Evolutionary conservation across 2,888 invertebrate genomes (phyloP).

Genomic region (Brachyptera putata): DNA sequence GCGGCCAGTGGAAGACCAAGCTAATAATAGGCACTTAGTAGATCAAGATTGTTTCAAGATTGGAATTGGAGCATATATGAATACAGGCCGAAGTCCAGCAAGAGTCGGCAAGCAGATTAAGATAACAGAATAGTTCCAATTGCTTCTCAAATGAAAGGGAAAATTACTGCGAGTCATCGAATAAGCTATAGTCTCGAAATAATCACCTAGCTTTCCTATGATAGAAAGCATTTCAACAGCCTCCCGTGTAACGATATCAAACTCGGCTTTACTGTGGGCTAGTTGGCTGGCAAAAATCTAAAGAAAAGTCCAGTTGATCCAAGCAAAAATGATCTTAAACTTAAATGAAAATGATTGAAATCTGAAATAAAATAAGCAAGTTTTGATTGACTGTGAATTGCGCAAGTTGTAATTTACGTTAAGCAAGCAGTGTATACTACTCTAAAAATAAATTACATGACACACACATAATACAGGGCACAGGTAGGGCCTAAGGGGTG

Average conservation of each 20-base stretch:
- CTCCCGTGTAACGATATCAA: not conserved
- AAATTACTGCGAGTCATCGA: not conserved
- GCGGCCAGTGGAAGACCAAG: too few relatives aligned
- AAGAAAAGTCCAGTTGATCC: not conserved
- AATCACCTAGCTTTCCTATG: not conserved
- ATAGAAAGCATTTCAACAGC: not conserved
- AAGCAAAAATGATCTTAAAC: slow-evolving; percentile 3
- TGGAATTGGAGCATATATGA: too few relatives aligned
- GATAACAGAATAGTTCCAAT: too few relatives aligned
- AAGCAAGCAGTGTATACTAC: too few relatives aligned
- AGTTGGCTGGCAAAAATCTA: not conserved
- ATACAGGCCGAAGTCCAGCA: too few relatives aligned
- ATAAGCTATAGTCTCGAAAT: slow-evolving; percentile 5
- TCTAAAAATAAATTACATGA: not conserved
- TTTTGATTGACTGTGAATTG: not conserved
- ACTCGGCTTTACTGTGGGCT: slow-evolving; percentile 2
- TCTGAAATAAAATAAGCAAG: slow-evolving; percentile 21
- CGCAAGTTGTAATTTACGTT: too few relatives aligned
- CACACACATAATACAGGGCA: too few relatives aligned
- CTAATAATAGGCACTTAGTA: too few relatives aligned
- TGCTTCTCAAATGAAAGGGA: too few relatives aligned
- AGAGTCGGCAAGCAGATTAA: too few relatives aligned
- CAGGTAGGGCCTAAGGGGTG: not conserved
- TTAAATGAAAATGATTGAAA: slow-evolving; percentile 7
- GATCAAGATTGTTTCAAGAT: too few relatives aligned